Evolutionary conservation across 2,888 invertebrate species (phyloP).

Genomic region (Lapara coniferarum): DNA sequence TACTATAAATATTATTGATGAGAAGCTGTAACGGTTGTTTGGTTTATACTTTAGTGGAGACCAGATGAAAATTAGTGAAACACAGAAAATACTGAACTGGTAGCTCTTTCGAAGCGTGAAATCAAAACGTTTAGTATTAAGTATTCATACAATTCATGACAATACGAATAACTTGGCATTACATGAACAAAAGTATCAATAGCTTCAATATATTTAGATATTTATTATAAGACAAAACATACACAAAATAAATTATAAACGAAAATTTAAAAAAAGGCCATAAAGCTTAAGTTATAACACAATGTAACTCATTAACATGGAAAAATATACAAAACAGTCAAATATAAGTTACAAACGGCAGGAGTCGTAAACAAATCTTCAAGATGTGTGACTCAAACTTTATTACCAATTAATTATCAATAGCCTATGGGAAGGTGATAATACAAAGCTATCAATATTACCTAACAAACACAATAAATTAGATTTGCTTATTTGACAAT

Average conservation of each 20-base stretch:
- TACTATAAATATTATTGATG: constrained; percentile 44
- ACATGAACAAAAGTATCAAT: too few species aligned
- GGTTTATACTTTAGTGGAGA: not conserved
- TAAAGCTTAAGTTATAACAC: not conserved
- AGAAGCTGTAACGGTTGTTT: not conserved
- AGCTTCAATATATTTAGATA: too few species aligned
- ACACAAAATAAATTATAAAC: not conserved
- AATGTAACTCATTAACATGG: not conserved
- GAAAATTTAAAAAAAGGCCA: too few species aligned
- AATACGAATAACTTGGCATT: too few species aligned
- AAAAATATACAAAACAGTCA: constrained; percentile 1
- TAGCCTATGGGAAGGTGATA: not conserved
- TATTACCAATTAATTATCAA: not conserved
- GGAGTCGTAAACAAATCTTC: not conserved
- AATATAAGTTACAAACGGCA: not conserved
- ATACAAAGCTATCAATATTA: not conserved
- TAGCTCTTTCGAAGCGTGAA: too few species aligned
- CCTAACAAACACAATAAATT: not conserved
- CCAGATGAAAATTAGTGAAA: too few species aligned
- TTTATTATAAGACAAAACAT: not conserved
- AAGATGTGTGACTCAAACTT: constrained; percentile 13
- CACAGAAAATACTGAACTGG: too few species aligned
- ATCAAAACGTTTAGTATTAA: too few species aligned
- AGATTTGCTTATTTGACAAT: not conserved
- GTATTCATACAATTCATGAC: too few species aligned